These are phyloP conservation scores for Leptoclinus maculatus DNA, from an alignment of 2,797 vertebrate species.

Conservation along the genomic window DNA sequence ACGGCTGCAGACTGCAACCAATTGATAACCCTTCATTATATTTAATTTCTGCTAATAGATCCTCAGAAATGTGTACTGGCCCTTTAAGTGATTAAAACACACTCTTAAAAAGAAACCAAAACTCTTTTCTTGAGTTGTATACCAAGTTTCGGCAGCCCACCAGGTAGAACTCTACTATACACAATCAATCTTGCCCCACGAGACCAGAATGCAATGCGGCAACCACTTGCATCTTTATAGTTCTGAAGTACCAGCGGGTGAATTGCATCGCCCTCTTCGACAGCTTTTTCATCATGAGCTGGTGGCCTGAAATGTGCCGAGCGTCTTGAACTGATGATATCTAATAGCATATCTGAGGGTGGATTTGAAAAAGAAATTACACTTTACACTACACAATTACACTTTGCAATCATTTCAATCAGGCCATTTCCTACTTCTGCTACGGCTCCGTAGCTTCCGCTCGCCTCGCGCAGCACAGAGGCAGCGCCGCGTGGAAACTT, in stretches of 20 bases:
- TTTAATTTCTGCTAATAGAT: not conserved
- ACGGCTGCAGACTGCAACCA: not conserved
- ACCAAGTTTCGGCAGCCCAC: not conserved
- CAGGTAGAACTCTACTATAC: conserved; percentile 23
- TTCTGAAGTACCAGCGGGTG: conserved; percentile 14
- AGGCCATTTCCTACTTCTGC: conserved; percentile 13
- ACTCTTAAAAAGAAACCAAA: not conserved
- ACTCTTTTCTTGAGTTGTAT: not conserved
- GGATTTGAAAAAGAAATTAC: conserved; percentile 34
- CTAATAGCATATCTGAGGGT: conserved; percentile 20
- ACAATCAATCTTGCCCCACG: conserved; percentile 5
- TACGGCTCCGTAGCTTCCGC: not conserved
- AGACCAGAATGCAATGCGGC: conserved; percentile 7
- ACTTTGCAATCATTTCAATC: conserved; percentile 48
- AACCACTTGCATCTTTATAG: conserved; percentile 14
- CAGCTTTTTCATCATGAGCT: conserved; percentile 22
- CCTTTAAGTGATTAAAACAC: not conserved
- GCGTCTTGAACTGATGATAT: conserved; percentile 23
- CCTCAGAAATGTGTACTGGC: not conserved
- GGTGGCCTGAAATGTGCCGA: not conserved
- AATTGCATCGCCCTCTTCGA: conserved; percentile 15
- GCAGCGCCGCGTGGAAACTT: conserved; percentile 51
- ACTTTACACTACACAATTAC: conserved; percentile 16
- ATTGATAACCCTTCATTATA: not conserved
- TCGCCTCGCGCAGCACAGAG: conserved; percentile 34